phyloP scores from a whole-genome alignment of 1,140 invertebrate species.

The Drosophila saltans region DNA sequence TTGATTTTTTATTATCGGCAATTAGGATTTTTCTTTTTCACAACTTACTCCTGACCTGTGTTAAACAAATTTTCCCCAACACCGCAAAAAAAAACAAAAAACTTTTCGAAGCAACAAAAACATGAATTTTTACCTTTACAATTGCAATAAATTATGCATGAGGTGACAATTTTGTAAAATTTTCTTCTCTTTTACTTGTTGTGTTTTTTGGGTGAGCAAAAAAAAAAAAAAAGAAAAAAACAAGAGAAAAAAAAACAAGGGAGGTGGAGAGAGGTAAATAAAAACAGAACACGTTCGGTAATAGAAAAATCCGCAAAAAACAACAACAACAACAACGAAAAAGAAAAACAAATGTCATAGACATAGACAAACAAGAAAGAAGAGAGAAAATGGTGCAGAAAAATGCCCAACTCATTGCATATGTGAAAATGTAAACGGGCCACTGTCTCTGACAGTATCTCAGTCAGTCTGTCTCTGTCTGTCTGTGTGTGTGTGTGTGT shows the following conservation, averaged over 20 bases:
- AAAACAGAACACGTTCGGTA: slow-evolving; percentile 63
- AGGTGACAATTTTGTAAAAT: slow-evolving; percentile 72
- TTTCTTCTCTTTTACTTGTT: slow-evolving; percentile 19
- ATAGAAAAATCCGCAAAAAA: slow-evolving; percentile 55
- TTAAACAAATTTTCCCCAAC: slow-evolving; percentile 12
- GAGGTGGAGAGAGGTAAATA: slow-evolving; percentile 14
- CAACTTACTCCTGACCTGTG: not conserved
- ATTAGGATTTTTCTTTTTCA: slow-evolving; percentile 18
- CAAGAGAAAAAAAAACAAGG: slow-evolving; percentile 34
- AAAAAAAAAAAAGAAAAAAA: slow-evolving; percentile 40
- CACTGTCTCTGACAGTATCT: slow-evolving; percentile 23
- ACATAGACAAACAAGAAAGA: slow-evolving; percentile 61
- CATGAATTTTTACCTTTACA: slow-evolving; percentile 68
- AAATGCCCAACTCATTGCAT: slow-evolving; percentile 66
- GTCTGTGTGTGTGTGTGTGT: slow-evolving; percentile 13
- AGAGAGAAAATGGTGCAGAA: slow-evolving; percentile 60
- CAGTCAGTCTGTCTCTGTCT: not conserved
- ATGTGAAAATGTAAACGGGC: slow-evolving; percentile 36
- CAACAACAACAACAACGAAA: not conserved
- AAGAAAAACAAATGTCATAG: slow-evolving; percentile 53
- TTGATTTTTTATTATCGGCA: not conserved
- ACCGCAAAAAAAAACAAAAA: slow-evolving; percentile 12
- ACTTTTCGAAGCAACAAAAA: slow-evolving; percentile 54
- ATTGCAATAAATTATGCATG: slow-evolving; percentile 81
- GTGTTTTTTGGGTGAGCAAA: slow-evolving; percentile 14